Base-by-base conservation (phyloP, 2,113 vertebrate species). In the Mormyrus iriodes region DNA sequence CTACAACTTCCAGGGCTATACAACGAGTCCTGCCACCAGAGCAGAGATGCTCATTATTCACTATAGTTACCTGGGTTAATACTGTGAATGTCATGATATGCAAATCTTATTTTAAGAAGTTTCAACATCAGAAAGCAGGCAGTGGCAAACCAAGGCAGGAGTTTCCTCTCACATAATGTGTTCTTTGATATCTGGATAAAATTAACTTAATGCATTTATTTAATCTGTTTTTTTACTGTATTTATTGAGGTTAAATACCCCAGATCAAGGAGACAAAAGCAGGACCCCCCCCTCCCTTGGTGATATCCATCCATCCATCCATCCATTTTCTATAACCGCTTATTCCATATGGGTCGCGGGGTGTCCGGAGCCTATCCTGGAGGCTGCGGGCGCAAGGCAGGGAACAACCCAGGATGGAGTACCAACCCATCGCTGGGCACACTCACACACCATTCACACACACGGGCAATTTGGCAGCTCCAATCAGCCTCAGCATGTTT, bases 11-110 rank as follows among this genome's bases (percentile, higher is more conserved):
- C 88, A 0, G 92, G 91, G 91, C 92, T 91, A 89, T 91, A 19
- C 89, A 95, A 90, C 31, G 94, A 92, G 90, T 96, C 95, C 95
- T 94, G 89, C n/a, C 31, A 76, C 61, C 39, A 88, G 61, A 90
- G 3, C 5, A 55, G 53, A 89, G 8, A 83, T 44, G 17, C 13
- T 39, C 42, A 73, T 51, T 85, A 53, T 24, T 31, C 21, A 89
- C 4, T 31, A 19, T 27, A 82, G 27, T 31, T 42, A 82, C 15
- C 15, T 9, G 42, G 15, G 31, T 35, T 82, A 7, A 82, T 76
- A 76, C 69, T 35, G 13, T 76, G 15, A 76, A 76, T 76, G 5
- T 73, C 31, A 76, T 76, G 0, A 39, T 19, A 19, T 39, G 69
- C 27, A 39, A 76, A 76, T 76, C 1, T 39, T 76, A 13, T 39